These are phyloP conservation scores for Polypedilum pembai DNA, from an alignment of 1,140 invertebrate genomes.

Conservation along the genomic window DNA sequence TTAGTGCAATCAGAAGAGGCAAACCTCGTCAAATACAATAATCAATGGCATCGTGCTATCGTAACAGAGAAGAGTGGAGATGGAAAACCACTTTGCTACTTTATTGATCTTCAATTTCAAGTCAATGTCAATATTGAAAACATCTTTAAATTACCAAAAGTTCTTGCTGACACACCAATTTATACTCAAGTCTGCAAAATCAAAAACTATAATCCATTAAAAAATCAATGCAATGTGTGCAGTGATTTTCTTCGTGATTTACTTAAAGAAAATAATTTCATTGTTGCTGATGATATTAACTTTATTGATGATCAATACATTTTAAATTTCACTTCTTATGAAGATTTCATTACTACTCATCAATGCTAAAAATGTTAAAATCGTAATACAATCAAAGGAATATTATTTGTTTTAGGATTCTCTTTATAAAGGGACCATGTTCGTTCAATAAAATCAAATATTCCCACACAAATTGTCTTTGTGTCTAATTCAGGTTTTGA, in stretches of 20 bases:
- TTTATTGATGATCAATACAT: not conserved
- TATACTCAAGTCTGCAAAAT: not conserved
- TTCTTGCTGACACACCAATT: not conserved
- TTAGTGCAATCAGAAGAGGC: not conserved
- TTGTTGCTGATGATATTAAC: not conserved
- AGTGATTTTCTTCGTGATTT: not conserved
- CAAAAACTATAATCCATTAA: not conserved
- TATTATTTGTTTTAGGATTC: constrained; percentile 50
- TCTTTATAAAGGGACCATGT: constrained; percentile 65
- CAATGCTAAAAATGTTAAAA: constrained; percentile 33
- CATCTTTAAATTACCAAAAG: not conserved
- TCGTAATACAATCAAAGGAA: constrained; percentile 54
- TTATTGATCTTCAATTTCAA: not conserved
- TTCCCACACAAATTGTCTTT: constrained; percentile 69
- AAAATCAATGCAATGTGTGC: not conserved
- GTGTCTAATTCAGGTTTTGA: constrained; percentile 46
- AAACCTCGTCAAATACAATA: not conserved
- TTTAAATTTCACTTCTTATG: not conserved
- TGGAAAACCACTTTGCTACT: not conserved
- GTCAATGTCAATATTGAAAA: not conserved
- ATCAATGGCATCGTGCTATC: constrained; percentile 16
- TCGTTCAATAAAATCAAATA: constrained; percentile 59
- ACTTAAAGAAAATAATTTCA: not conserved
- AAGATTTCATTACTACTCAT: not conserved
- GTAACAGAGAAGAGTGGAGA: not conserved